Evolutionary conservation across 2,113 vertebrate genomes (phyloP).

Genomic region (Mesocricetus auratus): DNA sequence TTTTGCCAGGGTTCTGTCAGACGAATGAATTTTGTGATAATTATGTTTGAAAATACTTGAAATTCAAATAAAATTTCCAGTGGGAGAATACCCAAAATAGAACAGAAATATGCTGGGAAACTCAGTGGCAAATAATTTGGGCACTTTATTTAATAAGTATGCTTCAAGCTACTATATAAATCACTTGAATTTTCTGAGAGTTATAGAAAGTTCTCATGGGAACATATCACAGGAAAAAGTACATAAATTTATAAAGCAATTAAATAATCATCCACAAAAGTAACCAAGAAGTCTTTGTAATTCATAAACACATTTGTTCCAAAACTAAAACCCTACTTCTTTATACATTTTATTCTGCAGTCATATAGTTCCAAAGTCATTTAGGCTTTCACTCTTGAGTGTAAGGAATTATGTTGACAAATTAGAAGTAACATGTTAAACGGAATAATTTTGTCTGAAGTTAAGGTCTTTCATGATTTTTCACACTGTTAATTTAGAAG

Average conservation of each 20-base stretch:
- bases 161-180: constrained; percentile 7
- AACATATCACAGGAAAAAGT: background rate
- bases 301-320: background rate
- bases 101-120: background rate
- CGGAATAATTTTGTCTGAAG: constrained; percentile 7
- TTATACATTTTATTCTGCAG: background rate
- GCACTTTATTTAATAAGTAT: constrained; percentile 38
- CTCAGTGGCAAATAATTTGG: background rate
- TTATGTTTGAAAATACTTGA: constrained; percentile 28
- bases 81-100: background rate
- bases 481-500: constrained; percentile 18
- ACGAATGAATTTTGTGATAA: constrained; percentile 21
- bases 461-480: background rate
- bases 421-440: background rate
- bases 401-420: background rate
- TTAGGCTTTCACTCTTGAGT: background rate
- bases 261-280: background rate
- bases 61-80: constrained; percentile 33
- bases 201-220: background rate
- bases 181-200: background rate
- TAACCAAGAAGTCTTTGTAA: background rate
- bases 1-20: constrained; percentile 37
- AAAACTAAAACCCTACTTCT: background rate
- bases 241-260: background rate
- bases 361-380: background rate